These are phyloP conservation scores for Mycetomoellerius zeteki DNA, from an alignment of 1,140 invertebrate genomes.

Conservation along the genomic window DNA sequence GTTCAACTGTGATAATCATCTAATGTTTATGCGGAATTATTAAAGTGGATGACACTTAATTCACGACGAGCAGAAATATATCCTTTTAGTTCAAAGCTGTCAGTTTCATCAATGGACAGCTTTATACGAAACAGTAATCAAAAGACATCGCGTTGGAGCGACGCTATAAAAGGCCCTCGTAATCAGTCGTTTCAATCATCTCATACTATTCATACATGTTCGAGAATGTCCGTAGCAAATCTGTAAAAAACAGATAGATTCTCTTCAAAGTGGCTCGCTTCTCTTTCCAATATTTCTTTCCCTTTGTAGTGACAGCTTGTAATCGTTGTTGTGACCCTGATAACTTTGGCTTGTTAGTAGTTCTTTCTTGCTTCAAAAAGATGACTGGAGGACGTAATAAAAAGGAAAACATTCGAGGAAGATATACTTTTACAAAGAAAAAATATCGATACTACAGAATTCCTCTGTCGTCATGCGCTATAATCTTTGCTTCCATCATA, in stretches of 20 bases:
- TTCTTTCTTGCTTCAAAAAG: slow-evolving; percentile 36
- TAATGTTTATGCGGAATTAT: neutral
- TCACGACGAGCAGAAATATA: neutral
- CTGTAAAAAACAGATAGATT: neutral
- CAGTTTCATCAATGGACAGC: slow-evolving; percentile 15
- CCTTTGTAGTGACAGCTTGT: slow-evolving; percentile 45
- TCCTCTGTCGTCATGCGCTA: neutral
- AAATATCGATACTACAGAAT: neutral
- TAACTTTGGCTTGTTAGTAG: slow-evolving; percentile 71
- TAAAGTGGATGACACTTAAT: neutral
- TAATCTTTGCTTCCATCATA: neutral
- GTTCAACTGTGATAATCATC: no score
- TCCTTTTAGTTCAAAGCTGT: slow-evolving; percentile 24
- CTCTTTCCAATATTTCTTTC: neutral
- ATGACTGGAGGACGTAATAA: slow-evolving; percentile 14
- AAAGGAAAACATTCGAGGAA: neutral
- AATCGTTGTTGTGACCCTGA: slow-evolving; percentile 42
- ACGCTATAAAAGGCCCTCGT: slow-evolving; percentile 44
- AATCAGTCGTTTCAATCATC: slow-evolving; percentile 68
- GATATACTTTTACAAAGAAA: slow-evolving; percentile 52
- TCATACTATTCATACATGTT: neutral
- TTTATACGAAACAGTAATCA: slow-evolving; percentile 55
- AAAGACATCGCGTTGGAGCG: slow-evolving; percentile 44
- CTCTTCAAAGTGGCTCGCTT: slow-evolving; percentile 54
- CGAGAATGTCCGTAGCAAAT: neutral